Evolutionary conservation across 2,797 vertebrate species (phyloP), one percentile per base, ranked within the genome.

Genomic region (Austrolebias charrua): DNA sequence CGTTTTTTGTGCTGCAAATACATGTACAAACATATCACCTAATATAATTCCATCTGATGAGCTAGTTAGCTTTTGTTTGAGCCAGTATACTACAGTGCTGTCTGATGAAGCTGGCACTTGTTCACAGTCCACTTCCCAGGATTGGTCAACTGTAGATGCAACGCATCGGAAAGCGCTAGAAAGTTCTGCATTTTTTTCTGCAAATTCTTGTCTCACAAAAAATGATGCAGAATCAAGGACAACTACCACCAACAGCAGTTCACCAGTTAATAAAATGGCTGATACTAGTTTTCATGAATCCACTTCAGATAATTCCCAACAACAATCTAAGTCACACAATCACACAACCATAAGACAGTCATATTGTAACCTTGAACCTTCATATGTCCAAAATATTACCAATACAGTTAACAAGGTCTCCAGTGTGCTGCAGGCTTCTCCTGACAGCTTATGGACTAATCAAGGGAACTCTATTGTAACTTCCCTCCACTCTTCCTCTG

Each of bases 181-280:
- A 38, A 38, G 35, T 9, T 38, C 7, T 38, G 35, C 35, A 9
- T 7, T 38, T 38, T 38, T 65, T 12, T 88, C 84, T 11, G 88
- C 89, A 10, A 88, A 82, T 4, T 94, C 95, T 94, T 95, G 95
- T 16, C 89, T 90, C 0, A 75, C 87, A 48, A 90, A 84, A 0
- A 93, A 94, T 14, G 95, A 95, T 73, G 94, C 93, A 0, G 93
- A 95, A 33, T 95, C 94, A 0, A 93, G 94, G 14, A 31, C 93
- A 0, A 94, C 94, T 1, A 62, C 91, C 60, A 46, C 90, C 50
- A 76, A 88, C 0, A 90, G 55, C 29, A 65, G 42, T 60, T 72
- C 53, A 15, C 54, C 59, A 50, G 33, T 59, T 10, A 57, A 20
- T 19, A 72, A 68, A 55, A 40, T 24, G 7, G 51, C 46, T n/a